phyloP scores from a whole-genome alignment of 2,888 invertebrate genomes.

The Eupithecia inturbata region DNA sequence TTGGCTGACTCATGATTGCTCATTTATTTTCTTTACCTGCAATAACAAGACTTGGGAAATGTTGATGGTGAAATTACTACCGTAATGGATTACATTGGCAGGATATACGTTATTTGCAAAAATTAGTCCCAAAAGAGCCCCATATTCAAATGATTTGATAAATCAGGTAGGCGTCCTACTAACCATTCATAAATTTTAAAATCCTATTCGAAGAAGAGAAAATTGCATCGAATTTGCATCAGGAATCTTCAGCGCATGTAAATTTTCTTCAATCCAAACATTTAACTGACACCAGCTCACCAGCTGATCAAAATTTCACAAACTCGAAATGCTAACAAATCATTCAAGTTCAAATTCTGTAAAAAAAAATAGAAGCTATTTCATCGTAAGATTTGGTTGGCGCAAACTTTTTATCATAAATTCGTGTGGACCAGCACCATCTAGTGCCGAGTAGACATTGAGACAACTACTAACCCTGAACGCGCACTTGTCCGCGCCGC shows the following conservation, averaged over 20 bases:
- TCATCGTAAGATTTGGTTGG: not conserved
- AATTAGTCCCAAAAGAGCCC: not conserved
- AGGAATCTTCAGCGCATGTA: not conserved
- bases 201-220: not conserved
- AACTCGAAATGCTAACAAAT: not conserved
- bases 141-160: not conserved
- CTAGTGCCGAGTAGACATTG: not conserved
- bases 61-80: not conserved
- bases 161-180: not conserved
- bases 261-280: not conserved
- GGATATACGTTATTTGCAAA: not conserved
- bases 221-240: not conserved
- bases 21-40: not conserved
- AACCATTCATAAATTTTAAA: not conserved
- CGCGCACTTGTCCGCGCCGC: too few species aligned
- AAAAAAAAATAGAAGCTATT: not conserved
- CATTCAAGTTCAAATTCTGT: not conserved
- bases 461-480: too few species aligned
- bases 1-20: slow-evolving; percentile 6
- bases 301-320: not conserved
- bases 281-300: too few species aligned
- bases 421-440: not conserved
- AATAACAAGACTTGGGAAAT: not conserved
- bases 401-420: not conserved
- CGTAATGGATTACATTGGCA: not conserved